phyloP scores from a whole-genome alignment of 1,140 invertebrate genomes.

The Polyergus mexicanus region DNA sequence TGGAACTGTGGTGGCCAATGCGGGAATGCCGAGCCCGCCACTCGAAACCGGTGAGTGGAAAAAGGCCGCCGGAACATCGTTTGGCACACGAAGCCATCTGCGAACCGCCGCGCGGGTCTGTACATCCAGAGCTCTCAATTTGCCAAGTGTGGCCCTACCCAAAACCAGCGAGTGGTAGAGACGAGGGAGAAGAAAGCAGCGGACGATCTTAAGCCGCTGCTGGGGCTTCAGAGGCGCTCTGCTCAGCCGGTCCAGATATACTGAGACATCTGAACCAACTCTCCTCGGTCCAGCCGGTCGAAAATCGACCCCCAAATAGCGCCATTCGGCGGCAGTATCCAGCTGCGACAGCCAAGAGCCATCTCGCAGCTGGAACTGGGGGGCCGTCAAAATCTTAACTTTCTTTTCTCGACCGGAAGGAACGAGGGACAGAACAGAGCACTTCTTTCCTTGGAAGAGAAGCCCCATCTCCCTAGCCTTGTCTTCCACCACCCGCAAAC shows the following conservation, averaged over 20 bases:
- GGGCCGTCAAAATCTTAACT: conserved; percentile 66
- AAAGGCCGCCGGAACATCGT: conserved; percentile 31
- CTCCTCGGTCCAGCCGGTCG: conserved; percentile 60
- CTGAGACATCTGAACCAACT: conserved; percentile 28
- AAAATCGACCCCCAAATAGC: conserved; percentile 79
- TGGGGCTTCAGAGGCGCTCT: conserved; percentile 79
- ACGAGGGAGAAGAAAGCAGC: conserved; percentile 52
- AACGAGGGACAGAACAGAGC: conserved; percentile 75
- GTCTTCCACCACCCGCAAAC: conserved; percentile 20
- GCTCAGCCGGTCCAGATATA: conserved; percentile 67
- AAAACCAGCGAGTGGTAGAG: conserved; percentile 25
- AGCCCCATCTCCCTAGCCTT: conserved; percentile 72
- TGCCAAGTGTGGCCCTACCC: neutral
- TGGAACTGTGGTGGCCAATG: conserved; percentile 10
- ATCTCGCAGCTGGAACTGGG: conserved; percentile 42
- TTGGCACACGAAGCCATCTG: neutral
- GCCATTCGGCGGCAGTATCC: conserved; percentile 68
- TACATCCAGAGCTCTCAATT: neutral
- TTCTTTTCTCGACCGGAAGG: conserved; percentile 75
- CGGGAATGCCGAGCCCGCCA: conserved; percentile 66
- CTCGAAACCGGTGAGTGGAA: conserved; percentile 53
- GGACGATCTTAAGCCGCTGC: conserved; percentile 53
- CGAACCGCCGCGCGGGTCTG: neutral
- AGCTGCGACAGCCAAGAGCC: conserved; percentile 29
- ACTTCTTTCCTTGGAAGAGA: conserved; percentile 77